These are phyloP conservation scores for Diorhabda carinulata DNA, from an alignment of 1,140 invertebrate species.

Conservation along the genomic window DNA sequence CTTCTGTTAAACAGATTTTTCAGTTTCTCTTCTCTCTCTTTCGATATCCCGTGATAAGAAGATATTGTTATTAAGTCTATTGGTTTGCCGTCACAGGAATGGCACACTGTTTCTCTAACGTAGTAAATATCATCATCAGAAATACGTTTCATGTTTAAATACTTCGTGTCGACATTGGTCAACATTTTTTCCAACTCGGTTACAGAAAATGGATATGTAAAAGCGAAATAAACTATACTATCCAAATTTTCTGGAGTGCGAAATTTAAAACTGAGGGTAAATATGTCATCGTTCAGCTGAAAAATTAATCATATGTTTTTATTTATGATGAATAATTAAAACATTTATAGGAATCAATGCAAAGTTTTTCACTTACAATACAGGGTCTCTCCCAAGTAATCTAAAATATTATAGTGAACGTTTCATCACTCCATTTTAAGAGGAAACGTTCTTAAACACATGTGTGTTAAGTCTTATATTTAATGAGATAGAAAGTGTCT, in stretches of 20 bases:
- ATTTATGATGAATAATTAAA: conserved; percentile 9
- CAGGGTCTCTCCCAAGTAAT: no score
- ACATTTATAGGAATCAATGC: background rate
- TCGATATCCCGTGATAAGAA: conserved; percentile 73
- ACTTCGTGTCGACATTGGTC: conserved; percentile 59
- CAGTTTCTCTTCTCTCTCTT: conserved; percentile 65
- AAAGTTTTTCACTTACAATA: no score
- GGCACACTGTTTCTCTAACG: conserved; percentile 75
- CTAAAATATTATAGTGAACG: no score
- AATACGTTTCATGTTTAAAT: conserved; percentile 45
- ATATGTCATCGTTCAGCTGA: conserved; percentile 66
- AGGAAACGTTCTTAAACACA: no score
- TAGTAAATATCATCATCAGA: conserved; percentile 75
- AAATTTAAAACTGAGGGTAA: conserved; percentile 77
- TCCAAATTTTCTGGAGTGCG: conserved; percentile 67
- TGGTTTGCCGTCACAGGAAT: conserved; percentile 75
- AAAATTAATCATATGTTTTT: conserved; percentile 34
- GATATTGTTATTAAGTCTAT: conserved; percentile 87
- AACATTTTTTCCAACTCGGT: conserved; percentile 72
- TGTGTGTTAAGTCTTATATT: no score
- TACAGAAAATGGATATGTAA: conserved; percentile 89
- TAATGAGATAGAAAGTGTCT: no score
- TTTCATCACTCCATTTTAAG: no score
- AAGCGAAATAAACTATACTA: conserved; percentile 81
- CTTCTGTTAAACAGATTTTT: conserved; percentile 74